Conservation (phyloP, 2,797 vertebrate species). For the Phataginus tricuspis region DNA sequence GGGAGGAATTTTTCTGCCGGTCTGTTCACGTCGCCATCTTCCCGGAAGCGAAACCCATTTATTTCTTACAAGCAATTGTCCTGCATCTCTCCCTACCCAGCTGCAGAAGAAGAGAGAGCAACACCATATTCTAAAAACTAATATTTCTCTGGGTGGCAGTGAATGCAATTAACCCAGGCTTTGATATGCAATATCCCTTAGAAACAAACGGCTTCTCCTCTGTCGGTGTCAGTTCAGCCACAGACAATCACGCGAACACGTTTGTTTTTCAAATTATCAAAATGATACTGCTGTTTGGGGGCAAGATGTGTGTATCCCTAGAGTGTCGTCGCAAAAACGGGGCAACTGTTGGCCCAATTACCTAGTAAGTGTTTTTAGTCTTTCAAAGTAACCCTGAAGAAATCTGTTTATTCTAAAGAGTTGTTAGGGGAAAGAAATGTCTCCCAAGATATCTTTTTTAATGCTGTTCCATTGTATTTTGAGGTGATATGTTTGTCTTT, state of each 20-base stretch:
- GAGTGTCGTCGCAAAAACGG: not conserved
- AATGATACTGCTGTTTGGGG: not conserved
- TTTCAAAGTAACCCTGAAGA: conserved; percentile 53
- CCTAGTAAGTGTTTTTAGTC: not conserved
- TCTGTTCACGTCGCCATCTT: too few relatives aligned
- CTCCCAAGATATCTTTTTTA: conserved; percentile 46
- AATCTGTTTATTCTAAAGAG: conserved; percentile 57
- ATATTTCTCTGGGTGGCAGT: not conserved
- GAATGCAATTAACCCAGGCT: not conserved
- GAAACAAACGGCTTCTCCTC: not conserved
- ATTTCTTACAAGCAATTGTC: too few relatives aligned
- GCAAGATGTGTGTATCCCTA: not conserved
- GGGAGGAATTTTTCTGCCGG: too few relatives aligned
- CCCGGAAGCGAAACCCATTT: too few relatives aligned
- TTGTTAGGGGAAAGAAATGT: conserved; percentile 37
- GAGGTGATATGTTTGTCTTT: conserved; percentile 60
- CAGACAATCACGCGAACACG: not conserved
- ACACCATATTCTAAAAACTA: not conserved
- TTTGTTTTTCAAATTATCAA: conserved; percentile 43
- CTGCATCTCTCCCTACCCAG: too few relatives aligned
- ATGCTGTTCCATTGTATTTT: not conserved
- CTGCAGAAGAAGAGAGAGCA: too few relatives aligned
- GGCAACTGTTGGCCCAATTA: conserved; percentile 42
- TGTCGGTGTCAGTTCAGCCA: not conserved
- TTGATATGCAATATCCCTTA: not conserved